Base-by-base conservation (phyloP, 2,113 vertebrate species). In the Pomatostomus ruficeps region DNA sequence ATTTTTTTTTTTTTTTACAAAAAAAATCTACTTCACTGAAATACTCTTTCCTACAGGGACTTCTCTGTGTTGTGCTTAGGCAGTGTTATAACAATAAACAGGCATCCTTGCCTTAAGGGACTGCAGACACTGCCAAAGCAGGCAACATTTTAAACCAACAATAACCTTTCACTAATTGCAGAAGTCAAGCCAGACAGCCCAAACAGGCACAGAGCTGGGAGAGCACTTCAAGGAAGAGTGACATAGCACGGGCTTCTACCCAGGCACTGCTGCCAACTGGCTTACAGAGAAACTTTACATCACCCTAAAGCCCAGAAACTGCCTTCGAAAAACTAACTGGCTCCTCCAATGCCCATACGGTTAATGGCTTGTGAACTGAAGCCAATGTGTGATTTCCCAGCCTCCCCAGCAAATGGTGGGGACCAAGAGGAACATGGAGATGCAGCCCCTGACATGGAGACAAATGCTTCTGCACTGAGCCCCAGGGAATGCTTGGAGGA, bases 161-260 rank as follows among this genome's bases (percentile, higher is more conserved):
- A 21, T 68, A 94, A 95, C 93, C 87, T 95, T 94, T 88, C 91
- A 79, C 70, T 94, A 94, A 93, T 95, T 93, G 95, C 76, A 93
- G 85, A 61, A 92, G 82, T 61, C 72, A 88, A 90, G 93, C 67
- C 74, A 94, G 88, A 57, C 83, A 61, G 76, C 70, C 42, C 43
- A 57, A 87, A 52, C 63, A 88, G 79, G 78, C 85, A 67, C 20
- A 14, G 77, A 55, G 82, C 77, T 70, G 74, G 83, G 73, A 94
- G 75, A n/a, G 72, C 51, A 16, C 85, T 83, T 91, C 87, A 79
- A 96, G 93, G 78, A 95, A 91, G 58, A 85, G 67, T 92, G 95
- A 96, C 91, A 89, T 77, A 92, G 95, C 95, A 93, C 0, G 61
- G 82, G 88, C 92, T 93, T 59, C 81, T 67, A 73, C 74, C 88